Conservation (phyloP, 2,888 invertebrate species). For the Tortrix viridana region DNA sequence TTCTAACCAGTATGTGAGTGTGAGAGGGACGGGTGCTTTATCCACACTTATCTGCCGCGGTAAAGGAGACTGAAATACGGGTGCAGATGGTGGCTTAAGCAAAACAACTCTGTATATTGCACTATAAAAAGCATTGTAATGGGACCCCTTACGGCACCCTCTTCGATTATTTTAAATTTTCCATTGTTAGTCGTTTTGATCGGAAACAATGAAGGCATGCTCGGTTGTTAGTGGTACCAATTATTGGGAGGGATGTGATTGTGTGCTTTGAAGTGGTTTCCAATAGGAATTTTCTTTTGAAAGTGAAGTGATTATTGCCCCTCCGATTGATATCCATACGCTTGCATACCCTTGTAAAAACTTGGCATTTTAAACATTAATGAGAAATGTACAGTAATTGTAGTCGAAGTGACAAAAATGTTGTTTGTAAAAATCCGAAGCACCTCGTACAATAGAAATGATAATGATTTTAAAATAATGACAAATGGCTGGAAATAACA, state of each 20-base stretch:
- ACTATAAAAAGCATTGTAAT: conserved; percentile 35
- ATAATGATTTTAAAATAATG: too few species aligned
- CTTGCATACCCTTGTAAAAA: background rate
- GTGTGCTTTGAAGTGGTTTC: conserved; percentile 38
- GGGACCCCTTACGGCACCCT: conserved; percentile 34
- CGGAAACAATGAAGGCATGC: conserved; percentile 38
- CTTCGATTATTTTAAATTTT: conserved; percentile 39
- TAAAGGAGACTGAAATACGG: too few species aligned
- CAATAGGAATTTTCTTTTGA: conserved; percentile 31
- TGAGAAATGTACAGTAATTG: background rate
- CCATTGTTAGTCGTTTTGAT: conserved; percentile 37
- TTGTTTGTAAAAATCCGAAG: too few species aligned
- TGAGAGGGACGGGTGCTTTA: too few species aligned
- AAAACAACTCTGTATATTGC: conserved; percentile 36
- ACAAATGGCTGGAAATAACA: too few species aligned
- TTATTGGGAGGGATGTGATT: conserved; percentile 37
- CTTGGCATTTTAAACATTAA: background rate
- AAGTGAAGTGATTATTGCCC: conserved; percentile 15
- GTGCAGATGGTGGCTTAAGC: conserved; percentile 28
- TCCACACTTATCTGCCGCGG: too few species aligned
- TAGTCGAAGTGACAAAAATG: too few species aligned
- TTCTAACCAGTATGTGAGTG: too few species aligned
- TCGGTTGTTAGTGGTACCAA: conserved; percentile 38
- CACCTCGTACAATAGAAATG: too few species aligned
- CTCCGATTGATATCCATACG: conserved; percentile 1